Evolutionary conservation across 2,113 vertebrate genomes (phyloP).

Genomic region (Cathartes aura): DNA sequence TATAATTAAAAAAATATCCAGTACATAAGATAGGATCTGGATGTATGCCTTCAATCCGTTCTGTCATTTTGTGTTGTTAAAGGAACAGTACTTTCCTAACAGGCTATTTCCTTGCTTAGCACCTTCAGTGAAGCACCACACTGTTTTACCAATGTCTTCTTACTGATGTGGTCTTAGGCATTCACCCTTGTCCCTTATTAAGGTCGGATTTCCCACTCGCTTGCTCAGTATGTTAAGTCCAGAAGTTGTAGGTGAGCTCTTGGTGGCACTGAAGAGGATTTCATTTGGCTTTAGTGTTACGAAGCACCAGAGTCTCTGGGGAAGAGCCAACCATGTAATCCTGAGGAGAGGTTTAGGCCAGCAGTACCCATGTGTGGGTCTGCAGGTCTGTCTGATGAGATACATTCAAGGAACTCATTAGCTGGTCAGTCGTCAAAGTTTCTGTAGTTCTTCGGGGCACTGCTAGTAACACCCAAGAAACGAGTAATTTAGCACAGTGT

Average conservation of each 20-base stretch:
- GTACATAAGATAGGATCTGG: background rate
- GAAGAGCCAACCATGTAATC: background rate
- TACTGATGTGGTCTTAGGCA: background rate
- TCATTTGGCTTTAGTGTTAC: background rate
- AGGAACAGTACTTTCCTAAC: background rate
- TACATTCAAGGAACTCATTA: accelerated
- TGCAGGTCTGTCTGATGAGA: background rate
- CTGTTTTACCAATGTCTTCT: background rate
- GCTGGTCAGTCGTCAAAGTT: background rate
- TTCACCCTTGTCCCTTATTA: background rate
- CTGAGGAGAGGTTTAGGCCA: background rate
- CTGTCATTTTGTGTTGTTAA: background rate
- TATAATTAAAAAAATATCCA: background rate
- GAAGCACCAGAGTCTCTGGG: background rate
- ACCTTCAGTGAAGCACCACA: background rate
- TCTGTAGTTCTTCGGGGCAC: background rate
- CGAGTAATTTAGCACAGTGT: background rate
- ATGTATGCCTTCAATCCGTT: background rate
- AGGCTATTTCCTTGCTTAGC: background rate
- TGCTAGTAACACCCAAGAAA: background rate
- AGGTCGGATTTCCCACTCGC: accelerated
- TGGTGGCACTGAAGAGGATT: background rate
- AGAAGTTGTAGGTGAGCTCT: background rate
- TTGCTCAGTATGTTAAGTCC: background rate
- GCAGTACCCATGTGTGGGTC: background rate